Evolutionary conservation across 2,797 vertebrate species (phyloP).

Genomic region (Chrysocyon brachyurus): DNA sequence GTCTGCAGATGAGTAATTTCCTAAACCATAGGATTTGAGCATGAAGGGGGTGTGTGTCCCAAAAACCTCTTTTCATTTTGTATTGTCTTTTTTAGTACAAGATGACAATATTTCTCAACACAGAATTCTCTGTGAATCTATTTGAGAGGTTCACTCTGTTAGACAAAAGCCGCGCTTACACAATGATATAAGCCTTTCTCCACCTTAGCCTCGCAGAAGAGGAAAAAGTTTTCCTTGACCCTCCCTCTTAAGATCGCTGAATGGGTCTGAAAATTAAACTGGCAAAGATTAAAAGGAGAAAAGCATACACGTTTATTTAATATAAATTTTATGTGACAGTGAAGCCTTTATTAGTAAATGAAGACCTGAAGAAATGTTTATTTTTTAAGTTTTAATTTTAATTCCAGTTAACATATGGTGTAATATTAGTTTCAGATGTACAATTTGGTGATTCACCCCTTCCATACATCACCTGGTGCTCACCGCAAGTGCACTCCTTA

Average conservation of each 20-base stretch:
- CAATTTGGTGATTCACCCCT: not conserved
- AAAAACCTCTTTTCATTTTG: slow-evolving; percentile 12
- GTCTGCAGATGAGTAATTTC: slow-evolving; percentile 28
- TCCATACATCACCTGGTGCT: not conserved
- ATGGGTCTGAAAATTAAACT: slow-evolving; percentile 45
- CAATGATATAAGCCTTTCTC: not conserved
- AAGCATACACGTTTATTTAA: not conserved
- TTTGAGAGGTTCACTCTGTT: not conserved
- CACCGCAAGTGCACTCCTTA: not conserved
- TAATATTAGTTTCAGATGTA: not conserved
- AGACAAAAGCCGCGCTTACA: not conserved
- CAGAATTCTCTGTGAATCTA: slow-evolving; percentile 33
- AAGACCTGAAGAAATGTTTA: not conserved
- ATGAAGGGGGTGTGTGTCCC: too few species aligned
- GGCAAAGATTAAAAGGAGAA: not conserved
- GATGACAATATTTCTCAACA: not conserved
- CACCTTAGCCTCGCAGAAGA: not conserved
- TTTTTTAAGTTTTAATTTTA: not conserved
- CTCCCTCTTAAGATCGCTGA: not conserved
- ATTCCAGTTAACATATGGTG: not conserved
- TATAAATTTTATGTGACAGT: not conserved
- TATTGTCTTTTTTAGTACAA: slow-evolving; percentile 8
- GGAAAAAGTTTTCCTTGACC: not conserved
- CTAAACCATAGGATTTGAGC: not conserved
- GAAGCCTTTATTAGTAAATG: not conserved